Evolutionary conservation across 2,888 invertebrate genomes (phyloP).

Genomic region (Bugula neritina): DNA sequence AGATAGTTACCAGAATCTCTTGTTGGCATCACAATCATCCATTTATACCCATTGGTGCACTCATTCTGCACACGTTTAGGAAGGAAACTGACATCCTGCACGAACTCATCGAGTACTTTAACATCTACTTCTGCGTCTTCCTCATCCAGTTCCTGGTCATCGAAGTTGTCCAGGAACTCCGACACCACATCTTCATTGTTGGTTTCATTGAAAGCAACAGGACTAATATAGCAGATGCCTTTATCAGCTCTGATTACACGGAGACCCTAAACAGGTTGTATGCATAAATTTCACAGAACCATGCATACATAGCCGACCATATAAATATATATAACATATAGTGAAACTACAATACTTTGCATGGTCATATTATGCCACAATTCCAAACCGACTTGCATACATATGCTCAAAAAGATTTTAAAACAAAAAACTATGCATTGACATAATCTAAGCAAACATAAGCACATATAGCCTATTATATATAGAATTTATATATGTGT

Average conservation of each 20-base stretch:
- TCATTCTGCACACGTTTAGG: not conserved
- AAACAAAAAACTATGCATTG: too few relatives aligned
- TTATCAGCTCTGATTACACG: not conserved
- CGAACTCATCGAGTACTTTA: not conserved
- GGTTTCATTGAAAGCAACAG: not conserved
- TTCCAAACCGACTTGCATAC: too few relatives aligned
- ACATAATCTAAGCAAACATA: too few relatives aligned
- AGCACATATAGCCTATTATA: too few relatives aligned
- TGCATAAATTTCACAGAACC: too few relatives aligned
- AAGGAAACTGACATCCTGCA: not conserved
- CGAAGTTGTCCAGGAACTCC: not conserved
- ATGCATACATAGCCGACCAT: too few relatives aligned
- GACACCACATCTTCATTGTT: not conserved
- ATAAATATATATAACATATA: too few relatives aligned
- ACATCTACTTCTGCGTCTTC: not conserved
- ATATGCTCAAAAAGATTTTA: too few relatives aligned
- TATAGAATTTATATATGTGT: too few relatives aligned
- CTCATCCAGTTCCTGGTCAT: not conserved
- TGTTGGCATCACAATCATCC: not conserved
- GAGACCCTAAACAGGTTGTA: not conserved
- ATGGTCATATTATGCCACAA: too few relatives aligned
- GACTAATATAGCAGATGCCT: not conserved
- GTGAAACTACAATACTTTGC: too few relatives aligned
- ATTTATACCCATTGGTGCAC: not conserved
- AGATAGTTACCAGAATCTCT: not conserved